Evolutionary conservation across 2,888 invertebrate genomes (phyloP), one percentile per base, ranked within the genome.

Genomic region (Epinotia demarniana): DNA sequence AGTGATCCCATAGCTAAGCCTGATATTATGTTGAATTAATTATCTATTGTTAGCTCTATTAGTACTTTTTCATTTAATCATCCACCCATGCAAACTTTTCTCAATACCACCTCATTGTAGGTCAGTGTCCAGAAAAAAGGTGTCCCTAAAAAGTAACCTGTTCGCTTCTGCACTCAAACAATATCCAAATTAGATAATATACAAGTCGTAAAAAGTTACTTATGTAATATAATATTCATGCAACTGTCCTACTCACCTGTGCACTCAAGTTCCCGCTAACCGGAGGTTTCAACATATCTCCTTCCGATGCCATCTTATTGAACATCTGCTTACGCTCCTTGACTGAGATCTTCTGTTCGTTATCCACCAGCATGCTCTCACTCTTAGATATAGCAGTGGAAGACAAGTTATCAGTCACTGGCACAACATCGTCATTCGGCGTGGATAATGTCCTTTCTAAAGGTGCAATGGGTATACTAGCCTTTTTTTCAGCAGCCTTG

Each of bases 321-420:
- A 99, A 98, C 92, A 98, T 98, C 92, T 97, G 97, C 84, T 98
- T 98, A 77, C 98, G 95, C 89, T 99, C 99, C 87, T 97, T 98
- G 12, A 99, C 99, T 83, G 98, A 98, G 78, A 98, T 96, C 83
- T 96, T 95, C 81, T 96, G 95, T 82, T 96, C 96, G 77, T 91
- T 93, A 33, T 94, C 94, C 23, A 90, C 80, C 33, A 93, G 79
- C 90, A 91, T 90, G 64, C 90, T 89, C 63, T 93, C 93, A 84
- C 93, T 93, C 62, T 85, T 84, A 12, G 93, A 91, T n/a, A 89
- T 82, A 61, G 89, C 82, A 63, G 90, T 80, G 16, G 85, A 81
- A 39, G 85, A 78, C 58, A 78, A 73, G n/a, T 82, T 74, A 62
- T 86, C 89, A 74, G 81, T 85, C 13, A 83, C 62, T 27, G 83